These are phyloP conservation scores for Sander lucioperca DNA, from an alignment of 2,113 vertebrate species.

Conservation along the genomic window DNA sequence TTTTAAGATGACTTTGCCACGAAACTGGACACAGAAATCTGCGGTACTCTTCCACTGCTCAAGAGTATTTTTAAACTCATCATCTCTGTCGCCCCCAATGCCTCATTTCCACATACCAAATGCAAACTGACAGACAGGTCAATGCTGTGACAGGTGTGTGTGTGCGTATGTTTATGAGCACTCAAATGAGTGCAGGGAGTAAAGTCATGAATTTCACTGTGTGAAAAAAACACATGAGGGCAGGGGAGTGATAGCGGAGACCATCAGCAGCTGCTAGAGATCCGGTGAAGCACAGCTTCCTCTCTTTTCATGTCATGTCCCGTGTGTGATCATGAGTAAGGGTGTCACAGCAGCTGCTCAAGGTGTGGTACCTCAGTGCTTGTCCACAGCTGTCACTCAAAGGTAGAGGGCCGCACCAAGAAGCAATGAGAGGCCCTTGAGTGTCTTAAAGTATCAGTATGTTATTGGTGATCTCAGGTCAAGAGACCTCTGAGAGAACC, in stretches of 20 bases:
- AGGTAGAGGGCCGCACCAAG: background rate
- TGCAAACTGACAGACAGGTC: constrained; percentile 52
- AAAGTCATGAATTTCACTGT: constrained; percentile 45
- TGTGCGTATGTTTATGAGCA: background rate
- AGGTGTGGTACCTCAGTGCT: constrained; percentile 13
- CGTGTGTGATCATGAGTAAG: constrained; percentile 56
- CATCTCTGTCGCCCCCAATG: constrained; percentile 53
- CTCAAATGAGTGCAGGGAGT: background rate
- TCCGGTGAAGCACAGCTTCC: constrained; percentile 39
- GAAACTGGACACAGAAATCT: constrained; percentile 60
- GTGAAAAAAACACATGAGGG: constrained; percentile 30
- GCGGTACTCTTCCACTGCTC: constrained; percentile 44
- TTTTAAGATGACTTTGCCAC: constrained; percentile 76
- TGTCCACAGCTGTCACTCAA: constrained; percentile 59
- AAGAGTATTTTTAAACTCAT: constrained; percentile 76
- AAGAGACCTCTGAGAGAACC: background rate
- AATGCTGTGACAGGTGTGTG: constrained; percentile 37
- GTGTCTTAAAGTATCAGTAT: constrained; percentile 1
- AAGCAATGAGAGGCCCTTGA: background rate
- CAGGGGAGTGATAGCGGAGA: constrained; percentile 28
- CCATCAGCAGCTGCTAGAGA: constrained; percentile 58
- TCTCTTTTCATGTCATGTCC: constrained; percentile 42
- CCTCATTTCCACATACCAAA: constrained; percentile 64
- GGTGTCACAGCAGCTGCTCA: constrained; percentile 39
- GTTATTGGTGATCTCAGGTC: constrained; percentile 1